phyloP scores from a whole-genome alignment of 2,888 invertebrate species.

The Strigamia crassipes region DNA sequence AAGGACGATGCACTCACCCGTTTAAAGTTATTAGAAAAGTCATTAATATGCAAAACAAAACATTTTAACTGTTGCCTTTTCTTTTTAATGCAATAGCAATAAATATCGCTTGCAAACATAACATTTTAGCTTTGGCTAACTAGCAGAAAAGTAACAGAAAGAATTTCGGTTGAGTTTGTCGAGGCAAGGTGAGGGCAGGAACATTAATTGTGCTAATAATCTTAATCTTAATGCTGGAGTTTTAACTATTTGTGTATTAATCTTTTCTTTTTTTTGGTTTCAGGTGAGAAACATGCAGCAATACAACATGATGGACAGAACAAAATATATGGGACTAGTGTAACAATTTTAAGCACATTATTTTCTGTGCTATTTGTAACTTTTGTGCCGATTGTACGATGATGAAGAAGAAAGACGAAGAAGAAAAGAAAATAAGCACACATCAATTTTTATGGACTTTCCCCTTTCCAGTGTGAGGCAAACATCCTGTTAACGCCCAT shows the following conservation, averaged over 20 bases:
- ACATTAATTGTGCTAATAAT: background rate
- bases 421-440: background rate
- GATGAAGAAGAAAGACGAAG: background rate
- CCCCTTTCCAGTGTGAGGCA: conserved; percentile 3
- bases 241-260: no score
- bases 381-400: conserved; percentile 31
- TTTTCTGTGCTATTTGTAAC: conserved; percentile 8
- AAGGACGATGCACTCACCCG: conserved; percentile 2
- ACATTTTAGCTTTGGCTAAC: background rate
- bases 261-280: background rate
- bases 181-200: background rate
- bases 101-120: background rate
- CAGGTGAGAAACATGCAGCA: conserved; percentile 38
- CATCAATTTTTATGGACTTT: conserved; percentile 10
- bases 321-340: background rate
- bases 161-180: background rate
- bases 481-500: background rate
- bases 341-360: background rate
- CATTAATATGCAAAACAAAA: conserved; percentile 2
- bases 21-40: conserved; percentile 3
- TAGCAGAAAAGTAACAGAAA: background rate
- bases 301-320: conserved; percentile 29
- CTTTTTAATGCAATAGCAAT: background rate
- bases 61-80: background rate
- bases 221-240: background rate